Conservation (phyloP, 2,888 invertebrate genomes). For the Agrotis exclamationis region DNA sequence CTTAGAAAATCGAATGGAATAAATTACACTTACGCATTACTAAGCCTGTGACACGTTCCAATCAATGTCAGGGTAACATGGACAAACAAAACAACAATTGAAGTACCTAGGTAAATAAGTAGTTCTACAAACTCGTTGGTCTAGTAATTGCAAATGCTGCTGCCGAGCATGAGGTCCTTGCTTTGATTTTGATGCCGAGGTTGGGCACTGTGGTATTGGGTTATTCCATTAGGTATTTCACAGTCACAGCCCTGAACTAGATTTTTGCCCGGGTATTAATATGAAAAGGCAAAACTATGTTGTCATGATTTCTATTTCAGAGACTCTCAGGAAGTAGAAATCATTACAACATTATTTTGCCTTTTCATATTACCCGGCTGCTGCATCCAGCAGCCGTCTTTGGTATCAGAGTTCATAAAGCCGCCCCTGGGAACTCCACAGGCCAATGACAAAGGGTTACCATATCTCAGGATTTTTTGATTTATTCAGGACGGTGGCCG, state of each 20-base stretch:
- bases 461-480: no score
- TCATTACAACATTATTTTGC: no score
- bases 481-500: no score
- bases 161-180: not conserved
- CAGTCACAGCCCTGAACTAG: not conserved
- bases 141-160: not conserved
- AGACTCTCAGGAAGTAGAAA: no score
- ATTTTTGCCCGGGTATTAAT: not conserved
- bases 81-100: not conserved
- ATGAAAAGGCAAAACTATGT: no score
- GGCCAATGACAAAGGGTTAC: no score
- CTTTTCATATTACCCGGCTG: no score
- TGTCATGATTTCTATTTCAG: no score
- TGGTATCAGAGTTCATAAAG: no score
- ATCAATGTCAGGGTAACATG: not conserved
- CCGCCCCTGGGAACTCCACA: no score
- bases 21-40: not conserved
- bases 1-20: constrained; percentile 6
- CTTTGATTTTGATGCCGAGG: not conserved
- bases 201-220: not conserved
- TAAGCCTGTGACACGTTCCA: not conserved
- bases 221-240: not conserved
- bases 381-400: no score
- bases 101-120: not conserved
- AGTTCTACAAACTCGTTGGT: not conserved